phyloP scores from a whole-genome alignment of 2,797 vertebrate species.

The Scleropages formosus region DNA sequence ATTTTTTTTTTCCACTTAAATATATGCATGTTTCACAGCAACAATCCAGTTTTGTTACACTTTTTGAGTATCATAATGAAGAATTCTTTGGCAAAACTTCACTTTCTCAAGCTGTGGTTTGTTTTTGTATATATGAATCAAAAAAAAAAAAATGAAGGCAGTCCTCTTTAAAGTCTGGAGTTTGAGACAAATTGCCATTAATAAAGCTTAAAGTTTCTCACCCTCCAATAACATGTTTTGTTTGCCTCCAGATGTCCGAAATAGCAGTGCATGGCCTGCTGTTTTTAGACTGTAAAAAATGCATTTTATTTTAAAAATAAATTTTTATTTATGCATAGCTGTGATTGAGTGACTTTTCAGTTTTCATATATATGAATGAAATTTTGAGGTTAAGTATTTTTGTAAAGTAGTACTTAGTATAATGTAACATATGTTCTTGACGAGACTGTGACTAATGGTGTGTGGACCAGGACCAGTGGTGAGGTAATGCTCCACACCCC shows the following conservation, averaged over 20 bases:
- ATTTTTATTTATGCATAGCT: slow-evolving; percentile 70
- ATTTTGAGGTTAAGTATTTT: too few relatives aligned
- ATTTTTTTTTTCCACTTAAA: slow-evolving; percentile 41
- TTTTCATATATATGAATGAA: too few relatives aligned
- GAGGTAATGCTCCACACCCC: too few relatives aligned
- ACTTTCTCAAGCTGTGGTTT: slow-evolving; percentile 33
- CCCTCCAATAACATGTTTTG: slow-evolving; percentile 44
- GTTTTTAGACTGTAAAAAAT: slow-evolving; percentile 75
- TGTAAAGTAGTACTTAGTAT: too few relatives aligned
- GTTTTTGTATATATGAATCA: slow-evolving; percentile 19
- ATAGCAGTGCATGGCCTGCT: slow-evolving; percentile 69
- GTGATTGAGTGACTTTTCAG: neutral
- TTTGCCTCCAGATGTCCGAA: slow-evolving; percentile 62
- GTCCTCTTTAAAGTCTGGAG: slow-evolving; percentile 53
- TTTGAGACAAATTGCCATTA: slow-evolving; percentile 62
- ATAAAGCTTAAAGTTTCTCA: slow-evolving; percentile 48
- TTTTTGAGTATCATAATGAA: slow-evolving; percentile 7
- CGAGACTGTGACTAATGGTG: too few relatives aligned
- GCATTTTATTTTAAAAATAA: slow-evolving; percentile 78
- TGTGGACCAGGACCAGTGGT: too few relatives aligned
- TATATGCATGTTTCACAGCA: slow-evolving; percentile 27
- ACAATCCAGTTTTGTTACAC: slow-evolving; percentile 24
- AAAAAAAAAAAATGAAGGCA: slow-evolving; percentile 20
- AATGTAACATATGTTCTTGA: too few relatives aligned
- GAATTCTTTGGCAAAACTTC: neutral